phyloP scores from a whole-genome alignment of 1,140 invertebrate genomes.

The Platyscapa corneri region DNA sequence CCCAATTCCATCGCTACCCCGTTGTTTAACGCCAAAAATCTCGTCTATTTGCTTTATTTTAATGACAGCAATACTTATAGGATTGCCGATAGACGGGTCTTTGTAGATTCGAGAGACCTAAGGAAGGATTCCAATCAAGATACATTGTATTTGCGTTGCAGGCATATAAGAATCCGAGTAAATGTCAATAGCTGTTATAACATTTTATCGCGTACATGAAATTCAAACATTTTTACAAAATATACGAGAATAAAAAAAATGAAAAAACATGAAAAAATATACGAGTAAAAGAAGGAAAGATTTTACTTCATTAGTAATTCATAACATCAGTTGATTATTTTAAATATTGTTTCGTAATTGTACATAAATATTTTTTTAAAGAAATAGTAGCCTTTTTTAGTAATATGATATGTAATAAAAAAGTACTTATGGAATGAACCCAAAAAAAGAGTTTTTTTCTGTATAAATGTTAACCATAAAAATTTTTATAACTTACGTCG shows the following conservation, averaged over 20 bases:
- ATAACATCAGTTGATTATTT: too few relatives aligned
- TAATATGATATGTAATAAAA: neutral
- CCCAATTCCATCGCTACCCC: slow-evolving; percentile 69
- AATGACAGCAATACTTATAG: slow-evolving; percentile 85
- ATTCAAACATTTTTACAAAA: too few relatives aligned
- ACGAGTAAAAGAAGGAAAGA: too few relatives aligned
- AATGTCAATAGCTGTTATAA: too few relatives aligned
- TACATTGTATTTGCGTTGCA: neutral
- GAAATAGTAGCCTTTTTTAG: too few relatives aligned
- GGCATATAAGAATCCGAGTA: too few relatives aligned
- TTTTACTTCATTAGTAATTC: too few relatives aligned
- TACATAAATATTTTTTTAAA: too few relatives aligned
- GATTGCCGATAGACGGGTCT: slow-evolving; percentile 87
- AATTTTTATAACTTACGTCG: neutral
- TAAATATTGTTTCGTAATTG: too few relatives aligned
- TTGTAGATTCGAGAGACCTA: slow-evolving; percentile 86
- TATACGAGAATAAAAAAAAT: too few relatives aligned
- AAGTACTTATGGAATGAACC: neutral
- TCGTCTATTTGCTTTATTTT: slow-evolving; percentile 79
- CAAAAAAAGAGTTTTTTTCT: neutral
- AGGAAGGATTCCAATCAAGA: slow-evolving; percentile 1
- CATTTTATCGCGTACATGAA: too few relatives aligned
- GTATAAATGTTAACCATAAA: neutral
- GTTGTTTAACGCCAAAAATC: slow-evolving; percentile 66
- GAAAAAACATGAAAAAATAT: too few relatives aligned